Percentiles rank a stretch among this genome's conserved stretches.
Conservation (phyloP, 2,113 vertebrate genomes). For the Hirundichthys speculiger region DNA sequence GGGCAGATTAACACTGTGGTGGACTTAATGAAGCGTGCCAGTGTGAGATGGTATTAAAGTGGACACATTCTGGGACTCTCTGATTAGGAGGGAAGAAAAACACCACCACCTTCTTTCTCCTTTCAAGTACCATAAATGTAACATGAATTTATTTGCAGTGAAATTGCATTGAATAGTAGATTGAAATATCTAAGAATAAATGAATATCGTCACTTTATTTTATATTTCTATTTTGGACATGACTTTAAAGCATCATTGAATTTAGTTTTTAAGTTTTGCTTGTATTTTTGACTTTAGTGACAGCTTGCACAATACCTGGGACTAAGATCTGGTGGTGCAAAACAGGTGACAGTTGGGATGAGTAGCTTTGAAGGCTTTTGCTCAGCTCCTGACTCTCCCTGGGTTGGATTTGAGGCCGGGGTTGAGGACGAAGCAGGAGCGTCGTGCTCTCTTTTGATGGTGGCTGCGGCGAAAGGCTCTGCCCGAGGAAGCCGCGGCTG, state of each 20-base stretch:
- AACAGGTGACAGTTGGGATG: conserved; percentile 85
- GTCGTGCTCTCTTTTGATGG: conserved; percentile 60
- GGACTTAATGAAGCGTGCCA: neutral
- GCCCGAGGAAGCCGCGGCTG: conserved; percentile 71
- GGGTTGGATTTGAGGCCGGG: conserved; percentile 15
- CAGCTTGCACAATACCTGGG: conserved; percentile 81
- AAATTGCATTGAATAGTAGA: too few relatives aligned
- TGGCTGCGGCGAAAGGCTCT: conserved; percentile 77
- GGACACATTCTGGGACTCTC: neutral
- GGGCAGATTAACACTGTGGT: neutral
- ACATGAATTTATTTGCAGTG: too few relatives aligned
- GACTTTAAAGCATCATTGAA: neutral
- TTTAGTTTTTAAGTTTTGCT: neutral
- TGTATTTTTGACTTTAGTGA: neutral
- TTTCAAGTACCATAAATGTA: too few relatives aligned
- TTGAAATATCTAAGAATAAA: too few relatives aligned
- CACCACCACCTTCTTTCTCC: neutral
- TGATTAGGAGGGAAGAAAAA: neutral
- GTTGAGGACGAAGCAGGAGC: neutral
- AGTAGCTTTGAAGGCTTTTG: conserved; percentile 87
- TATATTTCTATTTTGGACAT: too few relatives aligned
- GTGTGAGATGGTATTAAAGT: neutral
- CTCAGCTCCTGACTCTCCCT: conserved; percentile 27
- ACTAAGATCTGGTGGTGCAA: conserved; percentile 87
- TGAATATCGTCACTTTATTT: too few relatives aligned